A percentile compares a stretch with the other conserved stretches of the same genome.
Evolutionary conservation across 1,140 invertebrate genomes (phyloP).

Genomic region (Subanguina moxae): DNA sequence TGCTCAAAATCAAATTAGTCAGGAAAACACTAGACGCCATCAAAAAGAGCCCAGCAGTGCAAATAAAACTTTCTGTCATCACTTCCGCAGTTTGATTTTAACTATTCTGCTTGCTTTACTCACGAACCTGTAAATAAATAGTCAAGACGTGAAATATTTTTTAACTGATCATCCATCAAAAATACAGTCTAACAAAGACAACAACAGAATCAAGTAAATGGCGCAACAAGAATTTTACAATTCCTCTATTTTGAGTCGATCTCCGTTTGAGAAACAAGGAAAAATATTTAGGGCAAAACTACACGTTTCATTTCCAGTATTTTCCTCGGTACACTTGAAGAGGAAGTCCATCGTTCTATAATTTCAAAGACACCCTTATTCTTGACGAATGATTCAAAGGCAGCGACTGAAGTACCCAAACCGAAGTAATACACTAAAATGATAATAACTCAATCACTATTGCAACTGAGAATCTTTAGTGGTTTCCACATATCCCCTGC

Average conservation of each 20-base stretch:
- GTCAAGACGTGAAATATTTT: neutral
- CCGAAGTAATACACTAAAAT: slow-evolving; percentile 35
- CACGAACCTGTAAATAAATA: neutral
- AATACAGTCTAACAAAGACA: neutral
- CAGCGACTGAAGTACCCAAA: slow-evolving; percentile 19
- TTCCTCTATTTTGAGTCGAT: too few species aligned
- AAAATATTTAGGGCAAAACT: too few species aligned
- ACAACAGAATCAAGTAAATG: neutral
- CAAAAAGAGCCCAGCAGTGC: neutral
- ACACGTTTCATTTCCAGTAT: slow-evolving; percentile 8
- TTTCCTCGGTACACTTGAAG: slow-evolving; percentile 14
- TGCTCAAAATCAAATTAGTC: neutral
- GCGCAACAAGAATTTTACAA: too few species aligned
- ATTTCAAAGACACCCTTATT: slow-evolving; percentile 12
- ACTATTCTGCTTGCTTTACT: neutral
- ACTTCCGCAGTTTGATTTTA: neutral
- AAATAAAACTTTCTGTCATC: neutral
- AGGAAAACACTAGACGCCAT: neutral
- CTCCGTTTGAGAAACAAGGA: too few species aligned
- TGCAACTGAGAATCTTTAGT: too few species aligned
- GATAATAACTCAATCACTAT: slow-evolving; percentile 28
- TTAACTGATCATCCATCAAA: neutral
- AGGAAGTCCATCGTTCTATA: slow-evolving; percentile 18
- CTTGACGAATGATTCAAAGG: slow-evolving; percentile 20
- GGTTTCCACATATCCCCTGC: too few species aligned